Base-by-base conservation (phyloP, 2,888 invertebrate genomes). In the Tanytarsus gracilentus region DNA sequence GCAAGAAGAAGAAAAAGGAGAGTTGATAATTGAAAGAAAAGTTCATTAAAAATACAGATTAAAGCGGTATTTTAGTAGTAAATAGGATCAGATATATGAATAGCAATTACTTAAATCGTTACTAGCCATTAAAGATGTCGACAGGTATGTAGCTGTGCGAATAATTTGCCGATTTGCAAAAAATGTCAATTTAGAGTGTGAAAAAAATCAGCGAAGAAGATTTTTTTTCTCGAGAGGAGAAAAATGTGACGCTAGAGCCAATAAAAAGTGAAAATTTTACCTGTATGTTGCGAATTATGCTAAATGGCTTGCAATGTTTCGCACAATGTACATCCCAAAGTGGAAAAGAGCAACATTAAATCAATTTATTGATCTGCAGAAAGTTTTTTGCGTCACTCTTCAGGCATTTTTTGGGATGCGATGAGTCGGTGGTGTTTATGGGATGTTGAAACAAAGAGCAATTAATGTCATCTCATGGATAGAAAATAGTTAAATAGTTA, bases 341-440 rank as follows among this genome's bases (percentile, higher is more conserved):
- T 29, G 27, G 18, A 18, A 21, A 30, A 36, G 18, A 21, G 4
- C 23, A 11, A 4, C 21, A 9, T 53, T 7, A 36, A 55, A 55
- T 23, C 39, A 55, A 3, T 44, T 29, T 29, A 58, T 58, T 58
- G 48, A 48, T 58, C 25, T 30, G 48, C 23, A 48, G 48, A 48
- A 50, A 50, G 9, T 56, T 53, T 53, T 58, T 58, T 58, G 58
- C 58, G 58, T 58, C 58, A 58, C 21, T 51, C 30, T 14, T 30
- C 48, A 29, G 23, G 25, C 25, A 18, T 44, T 21, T 16, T 11
- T 16, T 11, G 9, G 18, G 16, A 16, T 44, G 2, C 8, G 44
- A 7, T 21, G 16, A 36, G 36, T 14, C 36, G 21, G 23, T 44
- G 16, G 40, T 21, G 8, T 11, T n/a, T 44, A 23, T 21, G 21